A percentile compares a stretch with the other conserved stretches of the same genome.
Evolutionary conservation across 1,140 invertebrate species (phyloP).

Genomic region (Agrypnia vestita): DNA sequence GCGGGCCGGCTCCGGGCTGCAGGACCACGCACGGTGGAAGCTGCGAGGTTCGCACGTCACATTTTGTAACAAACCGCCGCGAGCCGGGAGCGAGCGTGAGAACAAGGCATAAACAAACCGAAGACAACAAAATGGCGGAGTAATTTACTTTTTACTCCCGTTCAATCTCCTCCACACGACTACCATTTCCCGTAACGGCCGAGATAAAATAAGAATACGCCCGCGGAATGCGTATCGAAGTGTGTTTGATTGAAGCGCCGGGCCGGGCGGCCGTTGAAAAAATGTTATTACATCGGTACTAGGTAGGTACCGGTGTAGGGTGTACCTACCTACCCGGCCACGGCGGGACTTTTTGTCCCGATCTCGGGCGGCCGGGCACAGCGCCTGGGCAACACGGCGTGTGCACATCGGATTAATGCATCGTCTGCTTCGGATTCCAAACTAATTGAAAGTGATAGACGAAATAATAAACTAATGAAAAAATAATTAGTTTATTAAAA

Average conservation of each 20-base stretch:
- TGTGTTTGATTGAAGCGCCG: constrained; percentile 51
- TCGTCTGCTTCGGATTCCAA: background rate
- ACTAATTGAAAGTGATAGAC: background rate
- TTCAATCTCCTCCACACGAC: constrained; percentile 42
- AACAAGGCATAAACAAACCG: constrained; percentile 45
- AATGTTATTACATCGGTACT: background rate
- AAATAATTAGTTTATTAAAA: too few species aligned
- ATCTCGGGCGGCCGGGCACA: background rate
- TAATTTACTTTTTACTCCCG: constrained; percentile 39
- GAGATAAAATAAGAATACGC: constrained; percentile 54
- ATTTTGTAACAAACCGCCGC: constrained; percentile 25
- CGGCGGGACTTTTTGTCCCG: too few species aligned
- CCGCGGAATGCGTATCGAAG: constrained; percentile 59
- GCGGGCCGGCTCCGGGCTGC: background rate
- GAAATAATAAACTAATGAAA: too few species aligned
- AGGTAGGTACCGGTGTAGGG: background rate
- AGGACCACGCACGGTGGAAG: constrained; percentile 15
- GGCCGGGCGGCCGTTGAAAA: background rate
- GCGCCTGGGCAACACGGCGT: background rate
- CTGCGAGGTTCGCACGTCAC: constrained; percentile 33
- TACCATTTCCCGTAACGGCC: constrained; percentile 37
- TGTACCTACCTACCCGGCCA: too few species aligned
- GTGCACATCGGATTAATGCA: constrained; percentile 18
- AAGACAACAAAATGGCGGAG: constrained; percentile 45
- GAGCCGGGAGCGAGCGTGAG: constrained; percentile 45